Evolutionary conservation across 2,113 vertebrate genomes (phyloP), one percentile per base, ranked within the genome.

Genomic region (Atherinomorus stipes): DNA sequence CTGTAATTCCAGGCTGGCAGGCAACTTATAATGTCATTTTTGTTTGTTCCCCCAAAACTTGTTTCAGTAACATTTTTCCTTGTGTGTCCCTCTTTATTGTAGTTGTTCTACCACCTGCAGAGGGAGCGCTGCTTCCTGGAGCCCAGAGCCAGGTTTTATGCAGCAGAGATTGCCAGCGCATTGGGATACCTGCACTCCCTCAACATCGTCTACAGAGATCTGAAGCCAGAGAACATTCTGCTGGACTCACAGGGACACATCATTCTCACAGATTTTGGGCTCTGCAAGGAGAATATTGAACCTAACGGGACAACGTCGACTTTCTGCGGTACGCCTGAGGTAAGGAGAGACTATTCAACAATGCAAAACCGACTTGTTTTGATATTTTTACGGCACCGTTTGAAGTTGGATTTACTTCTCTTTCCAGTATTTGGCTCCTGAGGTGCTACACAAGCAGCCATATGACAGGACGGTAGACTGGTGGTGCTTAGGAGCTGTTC

Each of bases 211-310:
- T 99, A 99, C 92, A 93, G 98, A 90, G 98, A 99, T 93, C 89
- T 99, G 93, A 99, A 99, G 85, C 98, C 97, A 0, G 97, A 99
- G 91, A 99, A 99, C 88, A 99, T 99, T 88, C 91, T 99, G 75
- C 94, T 99, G 2, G 98, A 99, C 86, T 98, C 96, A 0, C 96
- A 99, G 88, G 98, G 98, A 8, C 98, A 99, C 91, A 98, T 99
- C 72, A 95, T 99, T 64, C 94, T 99, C 64, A 99, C 98, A 9
- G 98, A 99, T 86, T 99, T 99, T 4, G 98, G 98, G 49, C 96
- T 99, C 69, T 99, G 98, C 94, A 99, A 99, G 81, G 98, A 99
- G 91, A 99, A 99, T 89, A 99, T 99, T 1, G 98, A 99, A 78
- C 96, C 95, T 85, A 99, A 99, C 0, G 97, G 97, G 81, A 99